Conservation (phyloP, 2,113 vertebrate species). For the Laticauda colubrina region DNA sequence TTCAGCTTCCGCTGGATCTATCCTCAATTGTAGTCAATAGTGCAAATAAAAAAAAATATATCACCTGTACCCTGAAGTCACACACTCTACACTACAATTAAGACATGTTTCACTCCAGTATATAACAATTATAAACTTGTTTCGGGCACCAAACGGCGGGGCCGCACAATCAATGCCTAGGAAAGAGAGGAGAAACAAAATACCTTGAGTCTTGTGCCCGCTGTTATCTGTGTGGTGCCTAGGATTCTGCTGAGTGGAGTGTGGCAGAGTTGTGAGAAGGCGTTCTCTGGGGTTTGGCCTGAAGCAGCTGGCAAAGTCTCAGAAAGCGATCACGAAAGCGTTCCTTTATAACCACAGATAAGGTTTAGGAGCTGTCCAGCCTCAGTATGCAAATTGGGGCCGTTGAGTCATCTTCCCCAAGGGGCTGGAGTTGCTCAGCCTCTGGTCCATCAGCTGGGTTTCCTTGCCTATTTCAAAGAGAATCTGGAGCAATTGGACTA, state of each 20-base stretch:
- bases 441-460: constrained; percentile 27
- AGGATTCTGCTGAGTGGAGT: neutral
- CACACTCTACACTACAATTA: neutral
- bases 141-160: neutral
- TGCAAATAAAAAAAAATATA: neutral
- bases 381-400: constrained; percentile 40
- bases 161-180: neutral
- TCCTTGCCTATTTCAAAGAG: constrained; percentile 47
- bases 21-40: neutral
- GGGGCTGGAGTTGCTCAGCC: constrained; percentile 40
- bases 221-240: neutral
- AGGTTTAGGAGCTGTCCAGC: constrained; percentile 44
- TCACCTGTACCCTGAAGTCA: neutral
- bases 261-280: neutral
- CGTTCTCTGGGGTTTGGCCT: neutral
- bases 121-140: neutral
- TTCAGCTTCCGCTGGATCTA: neutral
- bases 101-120: neutral
- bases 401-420: constrained; percentile 34
- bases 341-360: constrained; percentile 16
- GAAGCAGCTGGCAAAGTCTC: neutral
- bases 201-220: neutral
- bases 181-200: neutral
- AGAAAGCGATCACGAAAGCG: neutral
- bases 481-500: constrained; percentile 10